phyloP scores from a whole-genome alignment of 2,888 invertebrate species.

The Oxyteleia sp. region DNA sequence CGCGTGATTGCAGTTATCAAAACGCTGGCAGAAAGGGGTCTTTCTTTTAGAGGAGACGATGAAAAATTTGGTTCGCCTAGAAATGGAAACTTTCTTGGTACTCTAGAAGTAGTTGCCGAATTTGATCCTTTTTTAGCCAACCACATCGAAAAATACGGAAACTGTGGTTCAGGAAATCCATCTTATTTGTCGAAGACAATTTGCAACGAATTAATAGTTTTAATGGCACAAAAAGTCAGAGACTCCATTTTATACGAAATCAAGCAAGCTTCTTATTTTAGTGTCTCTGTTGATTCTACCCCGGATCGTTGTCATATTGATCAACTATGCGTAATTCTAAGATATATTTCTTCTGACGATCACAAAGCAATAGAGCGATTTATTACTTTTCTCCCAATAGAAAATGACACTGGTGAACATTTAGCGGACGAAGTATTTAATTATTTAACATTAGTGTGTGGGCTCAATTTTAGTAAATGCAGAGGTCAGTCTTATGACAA shows the following conservation, averaged over 20 bases:
- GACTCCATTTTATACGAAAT: constrained; percentile 69
- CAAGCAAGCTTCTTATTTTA: constrained; percentile 75
- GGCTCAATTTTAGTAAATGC: constrained; percentile 49
- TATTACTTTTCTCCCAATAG: constrained; percentile 35
- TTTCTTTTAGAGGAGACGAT: constrained; percentile 77
- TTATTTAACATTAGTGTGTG: constrained; percentile 30
- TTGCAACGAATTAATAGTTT: neutral
- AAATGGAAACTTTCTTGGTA: constrained; percentile 80
- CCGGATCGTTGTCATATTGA: constrained; percentile 78
- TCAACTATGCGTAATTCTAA: constrained; percentile 75
- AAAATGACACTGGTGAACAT: constrained; percentile 3
- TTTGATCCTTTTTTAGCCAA: constrained; percentile 77
- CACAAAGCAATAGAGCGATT: constrained; percentile 65
- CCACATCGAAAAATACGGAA: constrained; percentile 12
- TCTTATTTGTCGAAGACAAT: constrained; percentile 8
- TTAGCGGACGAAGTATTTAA: constrained; percentile 29
- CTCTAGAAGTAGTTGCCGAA: constrained; percentile 78
- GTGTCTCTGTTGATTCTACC: constrained; percentile 78
- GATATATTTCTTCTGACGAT: constrained; percentile 13
- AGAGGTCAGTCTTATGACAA: constrained; percentile 78
- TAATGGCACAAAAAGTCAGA: constrained; percentile 48
- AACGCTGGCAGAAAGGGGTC: constrained; percentile 72
- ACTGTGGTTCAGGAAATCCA: neutral
- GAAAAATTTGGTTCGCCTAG: constrained; percentile 75
- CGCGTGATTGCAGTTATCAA: constrained; percentile 71